Base-by-base conservation (phyloP, 2,797 vertebrate species). In the Malacoctenus gilli region DNA sequence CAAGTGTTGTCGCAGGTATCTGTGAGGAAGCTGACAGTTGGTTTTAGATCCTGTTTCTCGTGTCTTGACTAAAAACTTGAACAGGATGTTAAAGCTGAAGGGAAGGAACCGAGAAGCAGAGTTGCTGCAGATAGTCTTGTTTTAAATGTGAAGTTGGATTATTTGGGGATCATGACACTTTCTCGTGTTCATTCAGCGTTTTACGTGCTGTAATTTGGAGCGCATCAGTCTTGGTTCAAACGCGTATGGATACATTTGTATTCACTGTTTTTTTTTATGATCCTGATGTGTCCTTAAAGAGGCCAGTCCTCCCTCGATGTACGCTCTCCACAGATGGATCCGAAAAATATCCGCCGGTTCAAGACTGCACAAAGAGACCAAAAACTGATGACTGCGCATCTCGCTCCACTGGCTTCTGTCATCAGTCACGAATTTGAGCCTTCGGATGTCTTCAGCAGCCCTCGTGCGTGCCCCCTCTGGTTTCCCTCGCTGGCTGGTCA, bases 401-500 rank as follows among this genome's bases (percentile, higher is more conserved):
- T 51, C 43, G 44, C 34, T 32, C 13, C 5, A 46, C 28, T 59
- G 15, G 40, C 44, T 37, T 57, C 19, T 47, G 16, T 46, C 39
- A 54, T 44, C 37, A 1, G 20, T 41, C 53, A 4, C 32, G 34
- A 46, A 52, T 57, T n/a, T 47, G 54, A 42, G 13, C 50, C 53
- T 49, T 47, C 8, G 54, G 19, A 37, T 35, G 55, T 65, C 54
- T 76, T 51, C n/a, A 73, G 28, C 66, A 75, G 78, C 14, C 31
- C 55, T 67, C 41, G 75, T 59, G 19, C 39, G 3, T 72, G 51
- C 44, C 80, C 75, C 68, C 56, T 64, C 54, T 12, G 50, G 72
- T 70, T 65, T 28, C 79, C 35, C 63, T 59, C 59, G 71, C 63
- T 4, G 32, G 42, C 56, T 55, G 74, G 57, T 59, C 77, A 73